Conservation (phyloP, 2,797 vertebrate genomes). For the Hylomyscus alleni region DNA sequence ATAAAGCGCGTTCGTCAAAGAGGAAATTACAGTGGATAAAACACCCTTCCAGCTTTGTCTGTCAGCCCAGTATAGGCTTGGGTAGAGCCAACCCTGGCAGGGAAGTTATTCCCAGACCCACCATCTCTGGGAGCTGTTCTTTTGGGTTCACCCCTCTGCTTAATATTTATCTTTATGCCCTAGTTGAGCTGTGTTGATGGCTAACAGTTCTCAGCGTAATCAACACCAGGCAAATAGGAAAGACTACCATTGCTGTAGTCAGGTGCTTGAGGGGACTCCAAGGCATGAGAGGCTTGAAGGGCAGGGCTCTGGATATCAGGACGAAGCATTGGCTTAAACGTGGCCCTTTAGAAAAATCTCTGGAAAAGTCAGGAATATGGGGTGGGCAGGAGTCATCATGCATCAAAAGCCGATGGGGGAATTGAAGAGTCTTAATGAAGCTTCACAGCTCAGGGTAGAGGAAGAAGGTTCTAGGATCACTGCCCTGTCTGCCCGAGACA, state of each 20-base stretch:
- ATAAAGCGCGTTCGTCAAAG: not conserved
- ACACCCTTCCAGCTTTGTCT: not conserved
- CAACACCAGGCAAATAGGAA: not conserved
- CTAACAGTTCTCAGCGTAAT: not conserved
- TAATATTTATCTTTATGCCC: slow-evolving; percentile 10
- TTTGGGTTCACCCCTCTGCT: not conserved
- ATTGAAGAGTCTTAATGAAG: not conserved
- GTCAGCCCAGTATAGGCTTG: not conserved
- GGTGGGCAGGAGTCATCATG: not conserved
- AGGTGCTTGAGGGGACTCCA: not conserved
- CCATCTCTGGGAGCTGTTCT: not conserved
- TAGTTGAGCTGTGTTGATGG: not conserved
- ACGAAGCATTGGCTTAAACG: not conserved
- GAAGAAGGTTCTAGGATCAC: not conserved
- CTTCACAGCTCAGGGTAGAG: not conserved
- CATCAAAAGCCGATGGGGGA: not conserved
- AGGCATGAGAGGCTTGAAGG: no score
- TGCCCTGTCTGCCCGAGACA: not conserved
- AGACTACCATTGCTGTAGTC: not conserved
- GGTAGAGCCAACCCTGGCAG: not conserved
- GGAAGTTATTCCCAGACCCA: not conserved
- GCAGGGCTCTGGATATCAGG: not conserved
- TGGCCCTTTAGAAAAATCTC: not conserved
- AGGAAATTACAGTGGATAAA: not conserved
- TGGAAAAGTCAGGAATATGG: not conserved